These are phyloP conservation scores for Brachionus rubens DNA, from an alignment of 1,140 invertebrate genomes.

Conservation along the genomic window DNA sequence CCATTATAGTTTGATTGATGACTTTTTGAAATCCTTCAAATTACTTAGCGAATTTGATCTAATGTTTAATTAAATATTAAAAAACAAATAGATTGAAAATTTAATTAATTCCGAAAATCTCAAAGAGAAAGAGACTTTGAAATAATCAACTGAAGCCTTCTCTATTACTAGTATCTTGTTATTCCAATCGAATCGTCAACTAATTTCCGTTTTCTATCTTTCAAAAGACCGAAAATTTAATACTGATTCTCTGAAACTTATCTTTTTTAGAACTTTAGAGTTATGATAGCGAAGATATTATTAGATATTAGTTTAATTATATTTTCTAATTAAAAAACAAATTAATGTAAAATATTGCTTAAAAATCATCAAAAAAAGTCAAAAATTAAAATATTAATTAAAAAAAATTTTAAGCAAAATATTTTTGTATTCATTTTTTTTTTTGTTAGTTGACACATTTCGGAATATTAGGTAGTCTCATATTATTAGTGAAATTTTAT, in stretches of 20 bases:
- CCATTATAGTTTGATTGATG: constrained; percentile 31
- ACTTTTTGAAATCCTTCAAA: constrained; percentile 37
- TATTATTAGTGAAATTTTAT: too few relatives aligned
- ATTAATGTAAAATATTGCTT: neutral
- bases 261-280: too few relatives aligned
- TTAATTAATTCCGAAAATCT: too few relatives aligned
- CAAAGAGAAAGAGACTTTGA: too few relatives aligned
- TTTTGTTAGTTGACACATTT: constrained; percentile 10
- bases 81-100: too few relatives aligned
- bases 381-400: constrained; percentile 37
- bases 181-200: neutral
- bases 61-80: neutral
- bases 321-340: constrained; percentile 27
- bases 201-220: too few relatives aligned
- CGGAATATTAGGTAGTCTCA: neutral
- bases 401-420: constrained; percentile 5
- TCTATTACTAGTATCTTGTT: neutral
- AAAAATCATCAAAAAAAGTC: neutral
- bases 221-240: neutral
- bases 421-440: too few relatives aligned
- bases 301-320: constrained; percentile 9
- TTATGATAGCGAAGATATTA: neutral
- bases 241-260: constrained; percentile 11
- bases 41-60: neutral
- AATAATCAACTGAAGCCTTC: too few relatives aligned